Evolutionary conservation across 2,888 invertebrate species (phyloP).

Genomic region (Tenodera sinensis): DNA sequence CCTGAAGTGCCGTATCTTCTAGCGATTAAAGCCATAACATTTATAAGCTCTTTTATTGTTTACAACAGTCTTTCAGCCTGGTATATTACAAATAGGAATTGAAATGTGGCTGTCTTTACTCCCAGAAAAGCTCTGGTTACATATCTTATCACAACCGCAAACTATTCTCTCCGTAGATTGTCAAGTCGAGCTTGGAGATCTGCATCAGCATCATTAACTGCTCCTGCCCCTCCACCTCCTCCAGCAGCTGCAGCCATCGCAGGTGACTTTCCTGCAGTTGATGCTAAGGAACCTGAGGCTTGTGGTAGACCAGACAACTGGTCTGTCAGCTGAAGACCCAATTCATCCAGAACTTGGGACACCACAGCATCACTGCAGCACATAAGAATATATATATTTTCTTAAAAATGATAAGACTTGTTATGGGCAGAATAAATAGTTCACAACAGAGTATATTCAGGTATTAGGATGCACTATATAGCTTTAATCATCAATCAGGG

Average conservation of each 20-base stretch:
- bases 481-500: too few species aligned
- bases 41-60: not conserved
- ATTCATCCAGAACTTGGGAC: constrained; percentile 92
- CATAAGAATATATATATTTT: not conserved
- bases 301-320: constrained; percentile 85
- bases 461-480: too few species aligned
- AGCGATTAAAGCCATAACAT: not conserved
- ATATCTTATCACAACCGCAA: not conserved
- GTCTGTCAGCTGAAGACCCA: constrained; percentile 92
- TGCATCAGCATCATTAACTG: constrained; percentile 83
- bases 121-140: not conserved
- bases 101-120: not conserved
- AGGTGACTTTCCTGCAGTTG: constrained; percentile 58
- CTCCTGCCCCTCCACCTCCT: constrained; percentile 47
- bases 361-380: constrained; percentile 82
- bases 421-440: too few species aligned
- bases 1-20: not conserved
- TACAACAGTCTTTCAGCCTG: not conserved
- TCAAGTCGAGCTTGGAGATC: constrained; percentile 95
- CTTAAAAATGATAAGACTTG: too few species aligned
- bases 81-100: not conserved
- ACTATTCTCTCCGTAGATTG: constrained; percentile 82
- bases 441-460: too few species aligned
- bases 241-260: constrained; percentile 53
- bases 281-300: constrained; percentile 56